Percentiles rank a stretch among this genome's conserved stretches.
Conservation (phyloP, 2,113 vertebrate species). For the Chloebia gouldiae region DNA sequence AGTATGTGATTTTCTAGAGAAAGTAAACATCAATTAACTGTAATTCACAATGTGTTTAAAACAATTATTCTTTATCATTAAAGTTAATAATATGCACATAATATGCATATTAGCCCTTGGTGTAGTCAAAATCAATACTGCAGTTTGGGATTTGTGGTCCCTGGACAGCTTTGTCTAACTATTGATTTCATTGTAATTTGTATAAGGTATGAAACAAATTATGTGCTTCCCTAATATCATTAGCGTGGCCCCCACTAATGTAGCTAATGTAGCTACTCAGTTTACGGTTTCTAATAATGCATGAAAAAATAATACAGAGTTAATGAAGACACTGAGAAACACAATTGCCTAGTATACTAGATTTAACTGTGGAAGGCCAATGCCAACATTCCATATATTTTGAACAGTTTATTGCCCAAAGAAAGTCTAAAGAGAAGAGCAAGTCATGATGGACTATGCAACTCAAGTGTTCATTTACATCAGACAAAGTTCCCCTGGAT, state of each 20-base stretch:
- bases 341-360: not conserved
- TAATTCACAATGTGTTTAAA: slow-evolving; percentile 67
- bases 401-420: not conserved
- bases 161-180: slow-evolving; percentile 80
- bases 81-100: slow-evolving; percentile 79
- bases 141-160: slow-evolving; percentile 79
- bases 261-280: slow-evolving; percentile 67
- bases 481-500: not conserved
- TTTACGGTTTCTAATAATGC: slow-evolving; percentile 47
- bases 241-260: slow-evolving; percentile 67
- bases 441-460: not conserved
- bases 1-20: slow-evolving; percentile 35
- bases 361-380: slow-evolving; percentile 8
- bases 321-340: slow-evolving; percentile 53
- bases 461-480: slow-evolving; percentile 18
- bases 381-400: slow-evolving; percentile 18
- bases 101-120: slow-evolving; percentile 80
- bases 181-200: slow-evolving; percentile 93
- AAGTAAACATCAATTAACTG: slow-evolving; percentile 43
- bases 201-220: slow-evolving; percentile 86
- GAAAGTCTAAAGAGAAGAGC: not conserved
- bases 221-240: slow-evolving; percentile 81
- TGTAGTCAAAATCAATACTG: slow-evolving; percentile 81
- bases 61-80: slow-evolving; percentile 73
- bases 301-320: slow-evolving; percentile 43